These are phyloP conservation scores for Campylomormyrus numenius DNA, from an alignment of 2,113 vertebrate species.

Conservation along the genomic window DNA sequence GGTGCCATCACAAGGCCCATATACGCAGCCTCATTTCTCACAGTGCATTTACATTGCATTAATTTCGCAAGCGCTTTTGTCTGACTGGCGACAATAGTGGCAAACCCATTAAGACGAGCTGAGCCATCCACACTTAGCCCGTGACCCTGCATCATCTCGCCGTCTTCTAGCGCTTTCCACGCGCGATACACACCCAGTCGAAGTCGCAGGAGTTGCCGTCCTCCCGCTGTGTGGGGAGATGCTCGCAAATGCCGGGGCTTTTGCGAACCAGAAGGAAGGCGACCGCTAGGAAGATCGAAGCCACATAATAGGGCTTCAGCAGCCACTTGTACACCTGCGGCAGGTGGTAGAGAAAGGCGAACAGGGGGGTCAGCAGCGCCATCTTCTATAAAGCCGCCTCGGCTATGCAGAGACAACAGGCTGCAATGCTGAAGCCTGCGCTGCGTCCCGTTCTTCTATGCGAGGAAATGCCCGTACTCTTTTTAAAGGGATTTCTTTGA, in stretches of 20 bases:
- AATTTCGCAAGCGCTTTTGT: not conserved
- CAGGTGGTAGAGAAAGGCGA: slow-evolving; percentile 77
- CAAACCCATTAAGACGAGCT: not conserved
- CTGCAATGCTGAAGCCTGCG: not conserved
- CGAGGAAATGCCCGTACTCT: slow-evolving; percentile 16
- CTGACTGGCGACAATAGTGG: not conserved
- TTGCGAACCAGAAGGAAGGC: slow-evolving; percentile 81
- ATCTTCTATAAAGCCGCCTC: slow-evolving; percentile 49
- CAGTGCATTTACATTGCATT: not conserved
- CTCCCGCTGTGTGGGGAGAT: slow-evolving; percentile 77
- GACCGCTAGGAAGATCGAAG: slow-evolving; percentile 74
- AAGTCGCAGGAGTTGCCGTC: slow-evolving; percentile 95
- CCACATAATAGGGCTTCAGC: slow-evolving; percentile 77
- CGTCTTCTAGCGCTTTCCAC: not conserved
- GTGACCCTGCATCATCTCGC: not conserved
- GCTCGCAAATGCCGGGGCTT: slow-evolving; percentile 76
- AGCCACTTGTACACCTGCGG: slow-evolving; percentile 89
- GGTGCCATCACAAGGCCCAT: not conserved
- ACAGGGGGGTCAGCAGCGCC: slow-evolving; percentile 77
- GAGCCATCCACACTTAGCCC: not conserved
- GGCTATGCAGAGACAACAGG: not conserved
- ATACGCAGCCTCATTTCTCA: not conserved
- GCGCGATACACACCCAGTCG: slow-evolving; percentile 75
- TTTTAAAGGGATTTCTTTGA: slow-evolving; percentile 29
- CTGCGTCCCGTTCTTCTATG: not conserved